Evolutionary conservation across 2,888 invertebrate species (phyloP), one percentile per base, ranked within the genome.

Genomic region (Lacanobia wlatinum): DNA sequence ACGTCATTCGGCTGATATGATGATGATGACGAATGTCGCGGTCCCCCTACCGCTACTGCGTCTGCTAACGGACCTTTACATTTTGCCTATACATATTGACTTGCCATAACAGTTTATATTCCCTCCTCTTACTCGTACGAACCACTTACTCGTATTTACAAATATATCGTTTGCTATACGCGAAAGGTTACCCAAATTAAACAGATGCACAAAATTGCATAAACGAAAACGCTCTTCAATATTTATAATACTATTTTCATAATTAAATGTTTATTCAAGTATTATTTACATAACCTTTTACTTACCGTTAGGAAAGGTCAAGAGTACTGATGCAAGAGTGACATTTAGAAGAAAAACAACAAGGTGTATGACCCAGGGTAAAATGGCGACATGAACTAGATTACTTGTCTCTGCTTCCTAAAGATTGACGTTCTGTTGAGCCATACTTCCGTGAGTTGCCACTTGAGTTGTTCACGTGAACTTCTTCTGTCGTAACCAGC

Each of bases 241-340:
- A 40, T n/a, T 46, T 18, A 71, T 59, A 21, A 18, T 48, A 50
- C 10, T 38, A 48, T 14, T 58, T 40, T 16, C 1, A 23, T 61
- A 53, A 53, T 1, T 38, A 46, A 53, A 73, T 73, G 46, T 52
- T 23, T 23, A 43, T 56, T 34, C 9, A 53, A 43, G 10, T 50
- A 56, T 64, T 43, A 66, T 58, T 56, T 58, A 50, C 3, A 34
- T 58, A 73, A 65, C 9, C 21, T 59, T 66, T 34, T 12, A 21
- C 9, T 12, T 38, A 6, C 12, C 18, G 4, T 1, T 38, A 4
- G 5, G 12, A 67, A 73, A 73, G 68, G 10, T 76, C 69, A 74
- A 59, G 58, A 68, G 12, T 52, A 67, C 14, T 66, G 8, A 58
- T 58, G 76, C 43, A 58, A 75, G n/a, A 50, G 5, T 43, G 21